Conservation (phyloP, 2,113 vertebrate genomes). For the Dinomys branickii region DNA sequence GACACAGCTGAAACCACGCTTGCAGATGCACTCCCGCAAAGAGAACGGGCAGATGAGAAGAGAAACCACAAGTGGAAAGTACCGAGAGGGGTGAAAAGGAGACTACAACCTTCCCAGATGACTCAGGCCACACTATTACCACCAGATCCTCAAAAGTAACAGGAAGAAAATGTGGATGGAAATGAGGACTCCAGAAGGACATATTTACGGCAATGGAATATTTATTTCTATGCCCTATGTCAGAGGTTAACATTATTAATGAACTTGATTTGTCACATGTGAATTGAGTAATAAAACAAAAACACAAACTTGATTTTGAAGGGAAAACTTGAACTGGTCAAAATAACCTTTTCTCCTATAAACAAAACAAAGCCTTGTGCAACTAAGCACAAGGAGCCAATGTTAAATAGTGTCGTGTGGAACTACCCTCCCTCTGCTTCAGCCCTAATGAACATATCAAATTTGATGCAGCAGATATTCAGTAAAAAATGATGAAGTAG, state of each 20-base stretch:
- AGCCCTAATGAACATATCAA: not conserved
- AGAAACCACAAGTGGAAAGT: not conserved
- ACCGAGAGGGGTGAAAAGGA: not conserved
- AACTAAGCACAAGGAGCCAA: not conserved
- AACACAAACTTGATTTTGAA: conserved; percentile 28
- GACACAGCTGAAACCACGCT: not conserved
- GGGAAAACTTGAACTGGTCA: conserved; percentile 14
- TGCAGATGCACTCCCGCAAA: not conserved
- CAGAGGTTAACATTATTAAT: conserved; percentile 4
- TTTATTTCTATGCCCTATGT: not conserved
- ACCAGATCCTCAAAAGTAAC: conserved; percentile 13
- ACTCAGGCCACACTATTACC: not conserved
- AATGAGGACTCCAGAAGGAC: not conserved
- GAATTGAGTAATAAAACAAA: conserved; percentile 56
- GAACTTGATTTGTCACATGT: conserved; percentile 23
- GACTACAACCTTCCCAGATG: not conserved
- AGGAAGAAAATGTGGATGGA: not conserved
- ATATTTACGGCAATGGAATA: not conserved
- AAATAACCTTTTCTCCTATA: conserved; percentile 52
- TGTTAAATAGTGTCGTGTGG: conserved; percentile 2
- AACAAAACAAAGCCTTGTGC: conserved; percentile 50
- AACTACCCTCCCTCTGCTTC: not conserved
- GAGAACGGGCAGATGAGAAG: not conserved
- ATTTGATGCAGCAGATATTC: not conserved
- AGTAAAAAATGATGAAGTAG: not conserved